These are phyloP conservation scores for Drosophila lowei DNA, from an alignment of 1,140 invertebrate genomes.

Conservation along the genomic window DNA sequence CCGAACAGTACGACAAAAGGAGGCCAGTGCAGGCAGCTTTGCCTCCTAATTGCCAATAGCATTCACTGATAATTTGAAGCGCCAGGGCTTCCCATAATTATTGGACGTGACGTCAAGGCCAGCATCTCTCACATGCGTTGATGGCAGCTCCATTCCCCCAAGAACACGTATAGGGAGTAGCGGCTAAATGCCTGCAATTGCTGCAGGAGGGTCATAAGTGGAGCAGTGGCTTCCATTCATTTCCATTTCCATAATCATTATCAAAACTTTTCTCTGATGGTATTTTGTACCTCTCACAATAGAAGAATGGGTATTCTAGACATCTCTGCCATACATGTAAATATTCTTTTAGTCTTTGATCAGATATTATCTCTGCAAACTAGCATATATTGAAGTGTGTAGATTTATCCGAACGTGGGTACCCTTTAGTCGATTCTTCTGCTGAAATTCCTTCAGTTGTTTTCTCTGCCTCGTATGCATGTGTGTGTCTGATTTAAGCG, in stretches of 20 bases:
- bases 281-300: conserved; percentile 4
- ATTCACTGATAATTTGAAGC: conserved; percentile 57
- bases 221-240: conserved; percentile 50
- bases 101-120: conserved; percentile 43
- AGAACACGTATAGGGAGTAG: conserved; percentile 51
- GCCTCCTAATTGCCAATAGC: conserved; percentile 62
- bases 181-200: conserved; percentile 67
- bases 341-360: no score
- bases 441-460: conserved; percentile 22
- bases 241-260: conserved; percentile 72
- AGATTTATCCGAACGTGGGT: background rate
- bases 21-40: conserved; percentile 32
- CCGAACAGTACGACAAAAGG: background rate
- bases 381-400: no score
- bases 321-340: no score
- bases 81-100: conserved; percentile 57
- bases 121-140: conserved; percentile 40
- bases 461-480: conserved; percentile 16
- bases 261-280: conserved; percentile 68
- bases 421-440: conserved; percentile 24
- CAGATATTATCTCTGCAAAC: no score
- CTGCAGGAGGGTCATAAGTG: conserved; percentile 6
- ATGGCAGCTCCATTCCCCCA: conserved; percentile 33
- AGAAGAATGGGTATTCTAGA: background rate
- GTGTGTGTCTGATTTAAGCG: conserved; percentile 44